phyloP scores from a whole-genome alignment of 2,797 vertebrate species.

The Propithecus perrieri region DNA sequence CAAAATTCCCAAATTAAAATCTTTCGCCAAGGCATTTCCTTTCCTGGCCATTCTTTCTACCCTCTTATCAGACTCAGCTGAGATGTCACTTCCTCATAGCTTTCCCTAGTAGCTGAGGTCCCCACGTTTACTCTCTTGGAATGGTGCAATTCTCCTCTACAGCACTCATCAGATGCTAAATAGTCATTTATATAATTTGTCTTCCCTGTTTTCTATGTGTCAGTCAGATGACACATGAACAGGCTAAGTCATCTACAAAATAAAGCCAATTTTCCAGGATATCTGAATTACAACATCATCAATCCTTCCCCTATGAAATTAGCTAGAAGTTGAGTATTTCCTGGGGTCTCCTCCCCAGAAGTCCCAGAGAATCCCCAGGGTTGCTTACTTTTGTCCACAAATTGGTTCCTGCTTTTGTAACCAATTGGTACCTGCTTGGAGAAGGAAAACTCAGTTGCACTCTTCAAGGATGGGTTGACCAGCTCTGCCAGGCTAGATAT shows the following conservation, averaged over 20 bases:
- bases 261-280: not conserved
- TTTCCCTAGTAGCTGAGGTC: not conserved
- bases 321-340: not conserved
- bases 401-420: not conserved
- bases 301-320: not conserved
- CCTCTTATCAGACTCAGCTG: not conserved
- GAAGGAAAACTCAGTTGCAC: not conserved
- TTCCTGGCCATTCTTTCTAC: not conserved
- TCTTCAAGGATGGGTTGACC: not conserved
- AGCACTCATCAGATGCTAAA: not conserved
- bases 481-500: not conserved
- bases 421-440: not conserved
- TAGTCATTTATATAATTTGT: not conserved
- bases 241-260: not conserved
- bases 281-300: not conserved
- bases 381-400: conserved; percentile 45
- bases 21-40: not conserved
- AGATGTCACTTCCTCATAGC: not conserved
- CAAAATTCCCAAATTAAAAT: not conserved
- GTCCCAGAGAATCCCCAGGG: not conserved
- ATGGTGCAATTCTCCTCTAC: not conserved
- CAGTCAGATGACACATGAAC: not conserved
- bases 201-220: not conserved
- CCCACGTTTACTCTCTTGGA: not conserved
- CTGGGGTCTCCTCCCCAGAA: not conserved